Conservation (phyloP, 2,113 vertebrate species). For the Epinephelus moara region DNA sequence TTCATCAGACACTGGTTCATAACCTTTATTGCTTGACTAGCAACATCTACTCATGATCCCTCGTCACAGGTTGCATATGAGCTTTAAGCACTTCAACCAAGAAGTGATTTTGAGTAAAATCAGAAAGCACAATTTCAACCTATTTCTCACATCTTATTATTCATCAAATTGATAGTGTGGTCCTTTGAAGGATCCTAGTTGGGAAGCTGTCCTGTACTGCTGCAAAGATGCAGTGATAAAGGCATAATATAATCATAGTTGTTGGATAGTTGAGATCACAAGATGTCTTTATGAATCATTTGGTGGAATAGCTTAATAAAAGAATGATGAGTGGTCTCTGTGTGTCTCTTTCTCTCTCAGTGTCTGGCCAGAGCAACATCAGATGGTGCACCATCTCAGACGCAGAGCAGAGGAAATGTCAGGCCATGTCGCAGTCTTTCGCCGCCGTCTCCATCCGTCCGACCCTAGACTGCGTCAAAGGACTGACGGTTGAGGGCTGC, state of each 20-base stretch:
- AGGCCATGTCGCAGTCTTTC: slow-evolving; percentile 88
- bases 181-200: neutral
- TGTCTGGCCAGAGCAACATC: slow-evolving; percentile 76
- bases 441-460: slow-evolving; percentile 84
- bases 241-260: neutral
- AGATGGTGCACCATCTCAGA: slow-evolving; percentile 91
- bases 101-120: neutral
- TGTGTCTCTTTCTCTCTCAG: slow-evolving; percentile 71
- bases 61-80: neutral
- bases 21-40: neutral
- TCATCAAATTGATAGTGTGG: neutral
- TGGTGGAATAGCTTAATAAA: neutral
- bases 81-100: too few species aligned
- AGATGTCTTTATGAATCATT: slow-evolving; percentile 1
- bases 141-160: neutral
- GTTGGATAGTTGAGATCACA: neutral
- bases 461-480: slow-evolving; percentile 81
- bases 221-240: neutral
- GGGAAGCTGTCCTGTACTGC: neutral
- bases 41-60: neutral
- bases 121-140: neutral
- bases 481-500: slow-evolving; percentile 81
- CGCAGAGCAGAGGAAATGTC: slow-evolving; percentile 88
- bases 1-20: neutral
- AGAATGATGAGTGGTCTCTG: neutral